Evolutionary conservation across 2,797 vertebrate genomes (phyloP).

Genomic region (Platalea minor): DNA sequence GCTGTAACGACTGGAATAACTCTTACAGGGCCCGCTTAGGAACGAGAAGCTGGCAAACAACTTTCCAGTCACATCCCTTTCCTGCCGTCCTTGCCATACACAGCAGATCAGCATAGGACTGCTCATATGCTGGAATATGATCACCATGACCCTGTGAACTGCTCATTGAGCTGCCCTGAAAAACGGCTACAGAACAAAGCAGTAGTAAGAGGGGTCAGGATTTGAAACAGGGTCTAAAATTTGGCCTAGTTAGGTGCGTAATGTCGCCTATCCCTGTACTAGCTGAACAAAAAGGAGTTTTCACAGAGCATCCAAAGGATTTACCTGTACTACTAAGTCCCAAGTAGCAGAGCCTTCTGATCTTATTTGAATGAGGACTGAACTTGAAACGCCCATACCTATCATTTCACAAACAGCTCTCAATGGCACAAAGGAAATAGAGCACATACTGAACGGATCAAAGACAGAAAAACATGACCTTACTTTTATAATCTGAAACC

Average conservation of each 20-base stretch:
- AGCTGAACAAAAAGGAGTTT: not conserved
- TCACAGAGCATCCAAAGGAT: not conserved
- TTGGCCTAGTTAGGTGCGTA: not conserved
- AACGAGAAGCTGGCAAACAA: not conserved
- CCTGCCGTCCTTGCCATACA: not conserved
- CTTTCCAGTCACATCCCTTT: not conserved
- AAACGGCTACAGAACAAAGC: not conserved
- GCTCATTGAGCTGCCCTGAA: not conserved
- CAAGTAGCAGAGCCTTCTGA: not conserved
- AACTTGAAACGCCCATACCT: not conserved
- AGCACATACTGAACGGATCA: not conserved
- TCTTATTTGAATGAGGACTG: not conserved
- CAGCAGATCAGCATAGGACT: not conserved
- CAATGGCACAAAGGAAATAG: not conserved
- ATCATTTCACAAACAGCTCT: not conserved
- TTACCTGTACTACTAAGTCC: not conserved
- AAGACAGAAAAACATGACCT: not conserved
- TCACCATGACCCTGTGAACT: not conserved
- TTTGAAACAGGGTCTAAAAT: not conserved
- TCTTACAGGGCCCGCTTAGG: not conserved
- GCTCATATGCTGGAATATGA: not conserved
- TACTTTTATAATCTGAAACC: not conserved
- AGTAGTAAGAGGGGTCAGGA: not conserved
- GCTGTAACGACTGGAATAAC: not conserved
- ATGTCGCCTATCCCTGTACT: not conserved